Percentiles rank a stretch among this genome's conserved stretches.
Evolutionary conservation across 1,140 invertebrate species (phyloP).

Genomic region (Adelges cooleyi): DNA sequence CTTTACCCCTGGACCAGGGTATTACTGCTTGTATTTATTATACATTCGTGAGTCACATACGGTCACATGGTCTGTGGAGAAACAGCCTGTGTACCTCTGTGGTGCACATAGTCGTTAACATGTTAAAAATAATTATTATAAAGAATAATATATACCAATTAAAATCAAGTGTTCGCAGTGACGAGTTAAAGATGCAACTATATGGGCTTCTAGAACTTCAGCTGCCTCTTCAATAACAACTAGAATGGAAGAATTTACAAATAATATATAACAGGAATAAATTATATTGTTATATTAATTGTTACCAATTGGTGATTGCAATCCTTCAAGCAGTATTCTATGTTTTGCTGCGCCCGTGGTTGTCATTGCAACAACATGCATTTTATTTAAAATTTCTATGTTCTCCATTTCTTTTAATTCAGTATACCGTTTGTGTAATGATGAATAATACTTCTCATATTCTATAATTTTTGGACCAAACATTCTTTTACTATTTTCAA

Average conservation of each 20-base stretch:
- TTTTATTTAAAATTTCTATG: constrained; percentile 26
- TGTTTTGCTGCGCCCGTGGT: constrained; percentile 61
- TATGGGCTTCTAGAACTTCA: constrained; percentile 67
- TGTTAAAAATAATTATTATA: too few species aligned
- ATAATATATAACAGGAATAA: neutral
- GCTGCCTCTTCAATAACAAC: constrained; percentile 76
- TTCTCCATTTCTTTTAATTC: constrained; percentile 23
- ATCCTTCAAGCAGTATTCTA: constrained; percentile 46
- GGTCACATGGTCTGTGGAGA: too few species aligned
- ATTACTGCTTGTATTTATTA: too few species aligned
- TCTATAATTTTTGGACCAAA: neutral
- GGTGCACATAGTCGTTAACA: too few species aligned
- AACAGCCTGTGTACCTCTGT: too few species aligned
- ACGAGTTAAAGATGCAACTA: constrained; percentile 56
- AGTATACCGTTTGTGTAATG: neutral
- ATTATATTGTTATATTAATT: neutral
- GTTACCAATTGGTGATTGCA: constrained; percentile 47
- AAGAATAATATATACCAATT: constrained; percentile 63
- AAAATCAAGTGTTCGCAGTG: constrained; percentile 68
- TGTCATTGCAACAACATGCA: constrained; percentile 58
- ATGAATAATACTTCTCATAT: neutral
- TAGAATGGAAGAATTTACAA: constrained; percentile 35
- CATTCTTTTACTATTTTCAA: neutral
- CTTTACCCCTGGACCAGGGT: too few species aligned
- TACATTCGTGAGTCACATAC: too few species aligned